Conservation (phyloP, 1,140 invertebrate species). For the Maconellicoccus hirsutus region DNA sequence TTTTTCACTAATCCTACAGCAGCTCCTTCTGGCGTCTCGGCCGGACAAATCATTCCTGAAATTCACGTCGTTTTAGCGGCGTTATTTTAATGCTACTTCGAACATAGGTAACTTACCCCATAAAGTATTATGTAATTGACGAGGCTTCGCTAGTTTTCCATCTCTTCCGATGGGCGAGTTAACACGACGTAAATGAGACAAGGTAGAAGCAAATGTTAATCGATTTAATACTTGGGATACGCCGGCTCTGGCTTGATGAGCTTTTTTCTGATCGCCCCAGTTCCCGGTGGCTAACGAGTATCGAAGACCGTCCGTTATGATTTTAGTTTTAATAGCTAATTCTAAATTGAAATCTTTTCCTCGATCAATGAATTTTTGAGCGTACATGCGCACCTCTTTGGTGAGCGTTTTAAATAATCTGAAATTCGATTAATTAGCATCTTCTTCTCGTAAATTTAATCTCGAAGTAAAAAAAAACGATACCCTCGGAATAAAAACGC, state of each 20-base stretch:
- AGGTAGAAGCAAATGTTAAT: constrained; percentile 92
- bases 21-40: constrained; percentile 95
- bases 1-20: constrained; percentile 93
- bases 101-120: constrained; percentile 54
- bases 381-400: constrained; percentile 94
- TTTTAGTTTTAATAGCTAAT: constrained; percentile 91
- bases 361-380: constrained; percentile 96
- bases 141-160: constrained; percentile 94
- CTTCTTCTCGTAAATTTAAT: background rate
- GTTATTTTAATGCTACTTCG: background rate
- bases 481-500: constrained; percentile 88
- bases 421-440: too few relatives aligned
- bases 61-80: too few relatives aligned
- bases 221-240: constrained; percentile 90
- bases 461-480: constrained; percentile 23
- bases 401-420: constrained; percentile 80
- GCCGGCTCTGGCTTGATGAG: constrained; percentile 90
- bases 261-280: constrained; percentile 99
- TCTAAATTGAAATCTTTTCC: constrained; percentile 98
- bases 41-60: constrained; percentile 88
- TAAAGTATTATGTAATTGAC: constrained; percentile 94
- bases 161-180: constrained; percentile 98
- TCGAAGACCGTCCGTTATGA: constrained; percentile 94
- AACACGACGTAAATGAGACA: constrained; percentile 91
- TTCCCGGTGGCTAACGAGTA: constrained; percentile 98